Evolutionary conservation across 1,140 invertebrate species (phyloP).

Genomic region (Drosophila nigromelanica): DNA sequence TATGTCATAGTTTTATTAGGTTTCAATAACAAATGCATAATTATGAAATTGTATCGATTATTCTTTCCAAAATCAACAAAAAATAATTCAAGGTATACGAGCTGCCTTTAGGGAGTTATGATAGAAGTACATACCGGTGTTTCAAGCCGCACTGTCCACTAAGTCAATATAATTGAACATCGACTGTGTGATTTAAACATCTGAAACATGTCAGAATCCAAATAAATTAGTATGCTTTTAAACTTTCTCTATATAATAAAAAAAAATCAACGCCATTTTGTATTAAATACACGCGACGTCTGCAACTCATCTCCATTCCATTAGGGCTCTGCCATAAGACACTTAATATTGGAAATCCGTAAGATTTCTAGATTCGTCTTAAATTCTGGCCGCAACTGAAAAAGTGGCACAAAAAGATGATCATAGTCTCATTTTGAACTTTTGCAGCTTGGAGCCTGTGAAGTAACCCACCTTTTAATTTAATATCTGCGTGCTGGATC

Average conservation of each 20-base stretch:
- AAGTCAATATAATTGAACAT: conserved; percentile 27
- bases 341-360: conserved; percentile 30
- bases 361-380: conserved; percentile 39
- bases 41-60: conserved; percentile 46
- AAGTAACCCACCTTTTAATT: conserved; percentile 51
- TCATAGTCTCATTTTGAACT: conserved; percentile 46
- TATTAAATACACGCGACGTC: conserved; percentile 38
- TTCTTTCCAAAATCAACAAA: conserved; percentile 52
- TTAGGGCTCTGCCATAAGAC: conserved; percentile 21
- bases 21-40: conserved; percentile 44
- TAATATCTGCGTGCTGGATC: conserved; percentile 37
- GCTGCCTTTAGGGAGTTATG: conserved; percentile 43
- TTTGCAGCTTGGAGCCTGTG: conserved; percentile 26
- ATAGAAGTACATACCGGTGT: conserved; percentile 61
- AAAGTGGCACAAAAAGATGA: conserved; percentile 57
- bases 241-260: conserved; percentile 7
- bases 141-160: conserved; percentile 46
- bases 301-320: conserved; percentile 28
- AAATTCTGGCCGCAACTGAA: conserved; percentile 52
- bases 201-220: conserved; percentile 51
- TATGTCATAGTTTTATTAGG: conserved; percentile 33
- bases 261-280: conserved; percentile 23
- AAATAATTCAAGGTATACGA: conserved; percentile 18
- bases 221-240: conserved; percentile 45
- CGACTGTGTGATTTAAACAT: conserved; percentile 26